Evolutionary conservation across 2,113 vertebrate genomes (phyloP).

Genomic region (Rhinopomastus cyanomelas): DNA sequence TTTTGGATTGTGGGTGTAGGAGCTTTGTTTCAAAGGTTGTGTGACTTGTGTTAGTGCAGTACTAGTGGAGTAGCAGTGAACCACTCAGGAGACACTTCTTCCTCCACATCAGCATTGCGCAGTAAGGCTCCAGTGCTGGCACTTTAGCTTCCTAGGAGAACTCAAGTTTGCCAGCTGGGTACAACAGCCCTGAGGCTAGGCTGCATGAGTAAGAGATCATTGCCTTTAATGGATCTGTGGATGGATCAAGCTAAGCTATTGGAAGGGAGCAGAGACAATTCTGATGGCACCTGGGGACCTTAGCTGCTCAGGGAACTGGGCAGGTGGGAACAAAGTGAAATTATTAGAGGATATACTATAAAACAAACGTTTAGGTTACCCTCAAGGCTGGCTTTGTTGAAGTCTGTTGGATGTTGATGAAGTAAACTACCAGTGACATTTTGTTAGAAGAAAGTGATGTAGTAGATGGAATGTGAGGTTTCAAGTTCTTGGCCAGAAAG

Average conservation of each 20-base stretch:
- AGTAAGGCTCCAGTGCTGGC: neutral
- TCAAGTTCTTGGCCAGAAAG: neutral
- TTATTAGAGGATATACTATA: neutral
- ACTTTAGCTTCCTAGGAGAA: neutral
- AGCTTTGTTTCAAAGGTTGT: neutral
- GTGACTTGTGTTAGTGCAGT: accelerated
- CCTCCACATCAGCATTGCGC: neutral
- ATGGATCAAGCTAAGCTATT: neutral
- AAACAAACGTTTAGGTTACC: neutral
- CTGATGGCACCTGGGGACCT: neutral
- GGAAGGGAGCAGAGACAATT: neutral
- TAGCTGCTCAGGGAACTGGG: neutral
- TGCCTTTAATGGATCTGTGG: neutral
- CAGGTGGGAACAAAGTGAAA: neutral
- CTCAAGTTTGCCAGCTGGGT: neutral
- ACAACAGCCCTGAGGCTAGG: neutral
- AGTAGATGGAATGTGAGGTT: neutral
- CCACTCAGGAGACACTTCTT: neutral
- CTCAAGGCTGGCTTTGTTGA: neutral
- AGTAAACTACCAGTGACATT: neutral
- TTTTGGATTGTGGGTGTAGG: neutral
- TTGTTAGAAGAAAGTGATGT: neutral
- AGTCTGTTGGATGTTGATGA: neutral
- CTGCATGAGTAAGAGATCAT: neutral
- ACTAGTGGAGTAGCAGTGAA: neutral